These are phyloP conservation scores for Sigmodon hispidus DNA, from an alignment of 2,113 vertebrate genomes.

Conservation along the genomic window DNA sequence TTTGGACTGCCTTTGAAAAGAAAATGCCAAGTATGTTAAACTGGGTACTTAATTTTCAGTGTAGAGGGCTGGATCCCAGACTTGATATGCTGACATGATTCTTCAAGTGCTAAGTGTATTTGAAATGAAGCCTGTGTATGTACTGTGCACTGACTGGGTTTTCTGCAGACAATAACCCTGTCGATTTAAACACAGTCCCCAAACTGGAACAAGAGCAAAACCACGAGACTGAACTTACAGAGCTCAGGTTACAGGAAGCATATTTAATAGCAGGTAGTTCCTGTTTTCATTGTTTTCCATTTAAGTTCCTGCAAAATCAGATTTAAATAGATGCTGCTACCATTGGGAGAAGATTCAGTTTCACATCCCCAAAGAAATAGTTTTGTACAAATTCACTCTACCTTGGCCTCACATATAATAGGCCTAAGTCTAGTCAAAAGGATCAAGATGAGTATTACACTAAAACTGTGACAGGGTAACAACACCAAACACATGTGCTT, in stretches of 20 bases:
- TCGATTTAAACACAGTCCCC: constrained; percentile 64
- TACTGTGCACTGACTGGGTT: neutral
- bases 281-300: constrained; percentile 77
- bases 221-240: constrained; percentile 56
- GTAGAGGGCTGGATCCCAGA: neutral
- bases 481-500: constrained; percentile 10
- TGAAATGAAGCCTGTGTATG: neutral
- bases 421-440: constrained; percentile 46
- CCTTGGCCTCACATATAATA: constrained; percentile 63
- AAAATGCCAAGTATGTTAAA: constrained; percentile 54
- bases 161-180: constrained; percentile 57
- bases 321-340: constrained; percentile 73
- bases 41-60: constrained; percentile 32
- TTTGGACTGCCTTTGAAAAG: constrained; percentile 22
- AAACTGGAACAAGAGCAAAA: constrained; percentile 61
- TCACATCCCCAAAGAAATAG: constrained; percentile 71
- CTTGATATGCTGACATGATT: neutral
- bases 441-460: constrained; percentile 56
- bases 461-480: constrained; percentile 58
- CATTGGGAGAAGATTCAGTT: constrained; percentile 65
- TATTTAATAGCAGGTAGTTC: constrained; percentile 76
- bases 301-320: constrained; percentile 73
- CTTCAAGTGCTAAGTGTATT: neutral
- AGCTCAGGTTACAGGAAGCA: constrained; percentile 75
- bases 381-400: constrained; percentile 68